Conservation (phyloP, 2,888 invertebrate species). For the Odontothrips loti region DNA sequence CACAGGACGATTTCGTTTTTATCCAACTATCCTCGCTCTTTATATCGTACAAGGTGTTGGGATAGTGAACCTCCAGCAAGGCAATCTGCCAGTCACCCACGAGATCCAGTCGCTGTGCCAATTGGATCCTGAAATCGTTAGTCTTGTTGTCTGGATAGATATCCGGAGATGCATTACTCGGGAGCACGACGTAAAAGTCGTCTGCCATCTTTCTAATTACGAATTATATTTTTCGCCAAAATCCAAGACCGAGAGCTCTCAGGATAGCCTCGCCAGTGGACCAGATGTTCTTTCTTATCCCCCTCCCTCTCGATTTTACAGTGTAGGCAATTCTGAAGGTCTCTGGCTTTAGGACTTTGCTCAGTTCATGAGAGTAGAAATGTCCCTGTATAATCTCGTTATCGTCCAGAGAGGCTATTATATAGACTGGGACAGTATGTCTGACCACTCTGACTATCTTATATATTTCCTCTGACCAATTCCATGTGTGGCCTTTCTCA, state of each 20-base stretch:
- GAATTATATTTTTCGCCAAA: too few species aligned
- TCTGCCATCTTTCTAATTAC: too few species aligned
- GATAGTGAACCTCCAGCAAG: not conserved
- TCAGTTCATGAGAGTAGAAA: constrained; percentile 39
- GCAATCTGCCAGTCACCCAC: constrained; percentile 26
- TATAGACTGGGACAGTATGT: constrained; percentile 38
- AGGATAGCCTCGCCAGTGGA: too few species aligned
- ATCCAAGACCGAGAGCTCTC: too few species aligned
- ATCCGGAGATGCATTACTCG: not conserved
- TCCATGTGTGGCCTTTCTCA: constrained; percentile 34
- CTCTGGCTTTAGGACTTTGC: constrained; percentile 34
- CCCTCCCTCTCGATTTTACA: constrained; percentile 27
- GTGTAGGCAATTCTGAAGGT: constrained; percentile 39
- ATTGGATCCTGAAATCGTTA: not conserved
- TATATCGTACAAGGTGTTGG: too few species aligned
- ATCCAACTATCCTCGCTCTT: too few species aligned
- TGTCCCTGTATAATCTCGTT: constrained; percentile 38
- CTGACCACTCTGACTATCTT: constrained; percentile 36
- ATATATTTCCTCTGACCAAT: constrained; percentile 41
- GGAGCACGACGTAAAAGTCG: not conserved
- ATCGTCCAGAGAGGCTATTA: constrained; percentile 37
- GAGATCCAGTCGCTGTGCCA: constrained; percentile 23
- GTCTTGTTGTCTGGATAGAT: not conserved
- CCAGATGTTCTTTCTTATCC: too few species aligned
- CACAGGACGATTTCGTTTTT: too few species aligned